These are phyloP conservation scores for Enteromius viviparus DNA, from an alignment of 2,797 vertebrate species.

Conservation along the genomic window DNA sequence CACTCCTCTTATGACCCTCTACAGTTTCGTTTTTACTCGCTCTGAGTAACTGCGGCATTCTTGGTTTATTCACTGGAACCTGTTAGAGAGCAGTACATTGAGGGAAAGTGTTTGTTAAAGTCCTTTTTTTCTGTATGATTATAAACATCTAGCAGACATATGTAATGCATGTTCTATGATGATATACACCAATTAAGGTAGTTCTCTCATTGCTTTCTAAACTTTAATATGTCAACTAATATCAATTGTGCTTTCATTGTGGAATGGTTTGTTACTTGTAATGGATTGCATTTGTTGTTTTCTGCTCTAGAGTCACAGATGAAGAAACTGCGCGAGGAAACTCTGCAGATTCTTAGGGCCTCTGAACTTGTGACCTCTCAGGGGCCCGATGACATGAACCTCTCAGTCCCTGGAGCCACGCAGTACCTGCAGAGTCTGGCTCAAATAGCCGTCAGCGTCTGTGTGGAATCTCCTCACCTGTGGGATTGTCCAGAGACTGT, in stretches of 20 bases:
- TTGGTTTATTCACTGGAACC: neutral
- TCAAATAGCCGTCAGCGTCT: slow-evolving; percentile 71
- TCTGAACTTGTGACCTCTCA: slow-evolving; percentile 79
- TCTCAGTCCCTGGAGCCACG: slow-evolving; percentile 78
- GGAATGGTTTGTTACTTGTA: neutral
- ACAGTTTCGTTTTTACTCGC: slow-evolving; percentile 1
- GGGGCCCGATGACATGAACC: slow-evolving; percentile 53
- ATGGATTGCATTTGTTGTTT: neutral
- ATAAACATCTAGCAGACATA: neutral
- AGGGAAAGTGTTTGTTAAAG: neutral
- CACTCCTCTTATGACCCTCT: slow-evolving; percentile 17
- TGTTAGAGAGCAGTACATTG: neutral
- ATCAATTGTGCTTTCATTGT: neutral
- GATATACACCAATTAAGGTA: neutral
- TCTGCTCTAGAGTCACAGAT: slow-evolving; percentile 71
- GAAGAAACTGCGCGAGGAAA: slow-evolving; percentile 75
- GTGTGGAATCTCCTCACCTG: slow-evolving; percentile 61
- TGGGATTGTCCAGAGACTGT: slow-evolving; percentile 58
- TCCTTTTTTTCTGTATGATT: neutral
- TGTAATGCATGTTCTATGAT: neutral
- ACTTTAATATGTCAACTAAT: neutral
- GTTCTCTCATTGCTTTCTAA: neutral
- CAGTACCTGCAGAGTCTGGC: slow-evolving; percentile 89
- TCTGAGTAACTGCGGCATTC: slow-evolving; percentile 11
- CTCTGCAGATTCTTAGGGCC: slow-evolving; percentile 72